Evolutionary conservation across 1,140 invertebrate species (phyloP), one percentile per base, ranked within the genome.

Genomic region (Diprion similis): DNA sequence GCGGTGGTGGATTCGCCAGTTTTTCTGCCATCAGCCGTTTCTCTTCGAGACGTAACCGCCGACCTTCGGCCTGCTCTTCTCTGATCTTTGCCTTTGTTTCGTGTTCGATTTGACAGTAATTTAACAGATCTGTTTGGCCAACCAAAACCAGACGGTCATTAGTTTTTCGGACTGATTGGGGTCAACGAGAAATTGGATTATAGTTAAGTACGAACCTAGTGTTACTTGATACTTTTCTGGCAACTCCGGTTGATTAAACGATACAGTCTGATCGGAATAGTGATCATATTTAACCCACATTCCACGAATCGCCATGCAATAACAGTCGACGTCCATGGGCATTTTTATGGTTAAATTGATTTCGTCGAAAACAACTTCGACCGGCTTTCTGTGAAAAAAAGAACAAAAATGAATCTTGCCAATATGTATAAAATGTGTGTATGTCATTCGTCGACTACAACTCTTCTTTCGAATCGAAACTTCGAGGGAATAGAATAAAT

Each of bases 231-330:
- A 81, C 71, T 83, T 74, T 0, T 80, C 72, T 1, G 84, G 79
- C 13, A 86, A 24, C 8, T 80, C 65, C 0, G 83, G 86, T 8
- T 82, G 80, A 8, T 73, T 15, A 75, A 85, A 91, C n/a, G 86
- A 88, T 3, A 15, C 68, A 24, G 78, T 75, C 9, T 78, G 78
- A 67, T 89, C 86, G 1, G 88, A 89, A 67, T 86, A 89, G 81
- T 92, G 91, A 76, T 93, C 92, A 76, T 92, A 92, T 71, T 88
- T 89, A 8, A 91, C 73, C 88, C 91, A 91, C 66, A 93, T 84
- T 9, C 87, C 89, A 65, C 92, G 85, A 18, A 93, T 80, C 0
- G 91, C 90, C 46, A 90, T 88, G 46, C 87, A 87, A 66, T 90
- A 89, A 19, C 90, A 88, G 66, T 88, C 82, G 0, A 92, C 79